phyloP scores from a whole-genome alignment of 2,797 vertebrate genomes.

The Sebastiscus albofasciatus region DNA sequence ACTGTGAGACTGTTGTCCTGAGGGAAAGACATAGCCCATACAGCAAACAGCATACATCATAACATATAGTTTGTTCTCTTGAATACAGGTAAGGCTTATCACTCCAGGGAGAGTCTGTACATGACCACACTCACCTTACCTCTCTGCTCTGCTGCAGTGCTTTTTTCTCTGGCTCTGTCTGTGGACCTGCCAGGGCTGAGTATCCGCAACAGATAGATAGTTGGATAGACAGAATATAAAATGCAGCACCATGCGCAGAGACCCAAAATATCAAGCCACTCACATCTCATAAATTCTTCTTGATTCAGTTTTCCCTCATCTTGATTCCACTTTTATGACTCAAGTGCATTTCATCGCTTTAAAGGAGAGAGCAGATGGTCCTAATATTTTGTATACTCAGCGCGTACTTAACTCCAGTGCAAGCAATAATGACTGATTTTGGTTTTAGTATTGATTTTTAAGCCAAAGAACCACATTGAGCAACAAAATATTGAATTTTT shows the following conservation, averaged over 20 bases:
- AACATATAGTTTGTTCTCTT: slow-evolving; percentile 51
- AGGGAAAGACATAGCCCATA: slow-evolving; percentile 30
- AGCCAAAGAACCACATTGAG: slow-evolving; percentile 37
- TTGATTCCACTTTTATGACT: slow-evolving; percentile 37
- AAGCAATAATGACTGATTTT: slow-evolving; percentile 48
- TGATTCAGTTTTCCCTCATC: slow-evolving; percentile 27
- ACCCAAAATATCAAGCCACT: slow-evolving; percentile 23
- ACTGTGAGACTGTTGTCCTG: slow-evolving; percentile 45
- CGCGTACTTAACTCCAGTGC: slow-evolving; percentile 25
- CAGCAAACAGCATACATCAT: slow-evolving; percentile 9
- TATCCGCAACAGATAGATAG: neutral
- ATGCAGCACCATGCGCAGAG: slow-evolving; percentile 2
- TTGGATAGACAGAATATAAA: slow-evolving; percentile 15
- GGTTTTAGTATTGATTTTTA: slow-evolving; percentile 60
- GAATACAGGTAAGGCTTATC: slow-evolving; percentile 33
- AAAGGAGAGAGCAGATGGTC: slow-evolving; percentile 14
- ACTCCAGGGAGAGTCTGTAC: slow-evolving; percentile 41
- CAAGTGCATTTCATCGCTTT: slow-evolving; percentile 29
- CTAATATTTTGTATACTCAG: slow-evolving; percentile 44
- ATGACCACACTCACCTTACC: slow-evolving; percentile 13
- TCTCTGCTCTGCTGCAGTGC: slow-evolving; percentile 24
- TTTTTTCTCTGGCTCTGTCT: neutral
- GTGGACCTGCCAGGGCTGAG: neutral
- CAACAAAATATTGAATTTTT: slow-evolving; percentile 46
- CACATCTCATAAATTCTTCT: slow-evolving; percentile 22